These are phyloP conservation scores for Steinernema feltiae DNA, from an alignment of 1,140 invertebrate species.

Conservation along the genomic window DNA sequence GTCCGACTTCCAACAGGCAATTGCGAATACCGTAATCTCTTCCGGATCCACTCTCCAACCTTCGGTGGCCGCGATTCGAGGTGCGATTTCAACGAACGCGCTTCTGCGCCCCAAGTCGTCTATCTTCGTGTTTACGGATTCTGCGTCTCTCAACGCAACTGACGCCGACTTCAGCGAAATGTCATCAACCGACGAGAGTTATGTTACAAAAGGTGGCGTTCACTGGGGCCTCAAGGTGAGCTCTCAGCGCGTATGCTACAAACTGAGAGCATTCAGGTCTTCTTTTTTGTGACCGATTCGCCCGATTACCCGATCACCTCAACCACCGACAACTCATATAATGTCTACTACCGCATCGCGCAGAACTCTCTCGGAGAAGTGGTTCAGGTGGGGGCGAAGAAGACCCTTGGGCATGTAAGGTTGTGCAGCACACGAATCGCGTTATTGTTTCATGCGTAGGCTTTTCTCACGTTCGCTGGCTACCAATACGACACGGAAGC, in stretches of 20 bases:
- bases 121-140: conserved; percentile 18
- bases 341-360: background rate
- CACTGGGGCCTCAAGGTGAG: background rate
- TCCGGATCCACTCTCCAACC: background rate
- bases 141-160: background rate
- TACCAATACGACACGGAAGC: background rate
- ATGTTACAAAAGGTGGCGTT: background rate
- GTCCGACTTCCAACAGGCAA: background rate
- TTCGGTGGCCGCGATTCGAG: background rate
- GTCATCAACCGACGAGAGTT: background rate
- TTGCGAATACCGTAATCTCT: background rate
- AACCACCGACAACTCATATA: background rate
- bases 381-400: background rate
- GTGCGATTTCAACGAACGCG: background rate
- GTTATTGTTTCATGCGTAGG: background rate
- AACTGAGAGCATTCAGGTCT: background rate
- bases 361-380: background rate
- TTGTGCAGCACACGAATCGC: too few relatives aligned
- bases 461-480: background rate
- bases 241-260: background rate
- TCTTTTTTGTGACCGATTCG: background rate
- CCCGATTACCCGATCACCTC: background rate
- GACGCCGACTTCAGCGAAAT: background rate
- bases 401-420: background rate
- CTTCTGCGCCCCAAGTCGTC: conserved; percentile 10